Percentiles rank a stretch among this genome's conserved stretches.
Conservation (phyloP, 2,888 invertebrate species). For the Crocallis elinguaria region DNA sequence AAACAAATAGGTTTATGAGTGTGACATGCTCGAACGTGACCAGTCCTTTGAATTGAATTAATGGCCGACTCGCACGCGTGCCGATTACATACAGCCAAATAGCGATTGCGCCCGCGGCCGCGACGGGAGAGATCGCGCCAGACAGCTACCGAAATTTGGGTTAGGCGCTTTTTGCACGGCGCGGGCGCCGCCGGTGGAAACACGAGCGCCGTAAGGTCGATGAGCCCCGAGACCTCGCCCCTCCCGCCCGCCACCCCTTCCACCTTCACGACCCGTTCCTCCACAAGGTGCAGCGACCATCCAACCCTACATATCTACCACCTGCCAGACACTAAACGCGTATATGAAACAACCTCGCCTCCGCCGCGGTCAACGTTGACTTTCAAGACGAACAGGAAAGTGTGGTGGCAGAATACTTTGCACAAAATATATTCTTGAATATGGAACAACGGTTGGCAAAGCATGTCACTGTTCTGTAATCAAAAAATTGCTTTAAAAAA, state of each 20-base stretch:
- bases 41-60: constrained; percentile 46
- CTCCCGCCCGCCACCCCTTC: constrained; percentile 49
- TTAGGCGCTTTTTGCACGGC: constrained; percentile 74
- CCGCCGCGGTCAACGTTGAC: constrained; percentile 45
- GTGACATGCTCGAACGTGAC: constrained; percentile 36
- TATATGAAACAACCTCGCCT: constrained; percentile 59
- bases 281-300: constrained; percentile 77
- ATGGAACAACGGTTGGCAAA: constrained; percentile 4
- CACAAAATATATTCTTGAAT: constrained; percentile 14
- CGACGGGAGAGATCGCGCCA: constrained; percentile 69
- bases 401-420: constrained; percentile 23
- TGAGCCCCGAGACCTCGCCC: constrained; percentile 59
- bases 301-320: constrained; percentile 81
- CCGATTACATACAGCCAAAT: constrained; percentile 62
- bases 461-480: too few relatives aligned
- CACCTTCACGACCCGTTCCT: constrained; percentile 71
- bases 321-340: constrained; percentile 79
- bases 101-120: constrained; percentile 48
- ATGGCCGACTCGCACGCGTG: constrained; percentile 59
- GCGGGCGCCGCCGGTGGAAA: constrained; percentile 63
- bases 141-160: constrained; percentile 81
- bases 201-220: constrained; percentile 70
- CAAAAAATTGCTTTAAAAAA: too few relatives aligned
- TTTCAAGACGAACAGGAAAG: constrained; percentile 45
- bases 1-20: neutral